These are phyloP conservation scores for Corythaeola cristata DNA, from an alignment of 2,113 vertebrate genomes.

Conservation along the genomic window DNA sequence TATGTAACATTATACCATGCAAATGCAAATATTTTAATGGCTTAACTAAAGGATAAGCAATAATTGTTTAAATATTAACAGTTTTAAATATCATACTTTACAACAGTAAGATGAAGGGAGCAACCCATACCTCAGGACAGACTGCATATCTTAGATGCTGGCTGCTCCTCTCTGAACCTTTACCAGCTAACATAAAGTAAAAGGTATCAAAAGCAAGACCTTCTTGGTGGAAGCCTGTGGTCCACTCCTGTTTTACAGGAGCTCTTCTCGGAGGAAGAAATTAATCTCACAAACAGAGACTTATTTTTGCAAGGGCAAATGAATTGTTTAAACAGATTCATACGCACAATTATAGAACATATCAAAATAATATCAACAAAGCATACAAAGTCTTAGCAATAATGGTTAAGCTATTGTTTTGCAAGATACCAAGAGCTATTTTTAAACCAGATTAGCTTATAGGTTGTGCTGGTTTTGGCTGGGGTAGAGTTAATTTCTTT, in stretches of 20 bases:
- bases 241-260: neutral
- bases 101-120: neutral
- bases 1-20: neutral
- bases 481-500: no score
- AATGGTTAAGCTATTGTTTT: neutral
- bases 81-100: neutral
- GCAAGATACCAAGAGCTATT: neutral
- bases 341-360: neutral
- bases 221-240: neutral
- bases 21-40: neutral
- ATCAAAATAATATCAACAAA: neutral
- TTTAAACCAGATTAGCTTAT: neutral
- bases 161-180: neutral
- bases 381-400: neutral
- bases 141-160: neutral
- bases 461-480: no score
- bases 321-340: neutral
- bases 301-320: neutral
- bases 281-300: neutral
- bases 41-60: neutral
- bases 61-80: neutral
- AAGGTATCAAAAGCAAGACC: neutral
- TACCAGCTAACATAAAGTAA: neutral
- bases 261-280: neutral
- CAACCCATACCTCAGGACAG: neutral